phyloP scores from a whole-genome alignment of 2,113 vertebrate genomes.

The Leptobrachium leishanense region DNA sequence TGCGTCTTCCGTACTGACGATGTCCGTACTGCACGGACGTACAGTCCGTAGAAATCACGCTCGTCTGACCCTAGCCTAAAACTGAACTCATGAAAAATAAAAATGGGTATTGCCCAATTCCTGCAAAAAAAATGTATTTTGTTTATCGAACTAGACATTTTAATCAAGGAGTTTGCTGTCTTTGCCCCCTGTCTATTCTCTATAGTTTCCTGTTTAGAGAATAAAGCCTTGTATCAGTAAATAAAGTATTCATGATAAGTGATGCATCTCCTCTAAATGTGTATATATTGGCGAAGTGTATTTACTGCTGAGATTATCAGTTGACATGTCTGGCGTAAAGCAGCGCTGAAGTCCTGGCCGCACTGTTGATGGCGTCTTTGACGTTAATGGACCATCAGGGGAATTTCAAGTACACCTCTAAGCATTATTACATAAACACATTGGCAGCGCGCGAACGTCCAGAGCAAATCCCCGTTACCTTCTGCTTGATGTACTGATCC shows the following conservation, averaged over 20 bases:
- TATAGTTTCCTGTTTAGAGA: too few relatives aligned
- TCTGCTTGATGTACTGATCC: neutral
- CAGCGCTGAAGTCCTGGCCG: neutral
- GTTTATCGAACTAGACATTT: too few relatives aligned
- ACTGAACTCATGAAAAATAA: too few relatives aligned
- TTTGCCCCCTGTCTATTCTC: too few relatives aligned
- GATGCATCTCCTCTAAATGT: neutral
- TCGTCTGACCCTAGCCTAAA: too few relatives aligned
- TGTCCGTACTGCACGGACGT: too few relatives aligned
- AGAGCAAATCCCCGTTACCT: constrained; percentile 22
- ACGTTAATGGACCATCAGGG: constrained; percentile 38
- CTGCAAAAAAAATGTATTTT: too few relatives aligned
- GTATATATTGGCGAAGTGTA: neutral
- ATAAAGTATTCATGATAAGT: neutral
- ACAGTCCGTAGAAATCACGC: too few relatives aligned
- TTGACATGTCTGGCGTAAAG: constrained; percentile 4
- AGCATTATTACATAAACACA: constrained; percentile 53
- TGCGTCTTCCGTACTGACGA: too few relatives aligned
- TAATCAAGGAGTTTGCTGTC: too few relatives aligned
- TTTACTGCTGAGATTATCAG: constrained; percentile 12
- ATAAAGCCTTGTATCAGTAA: too few relatives aligned
- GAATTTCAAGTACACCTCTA: constrained; percentile 42
- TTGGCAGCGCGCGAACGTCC: constrained; percentile 29
- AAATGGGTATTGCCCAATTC: too few relatives aligned
- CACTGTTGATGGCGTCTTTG: constrained; percentile 21